phyloP scores from a whole-genome alignment of 2,113 vertebrate species.

The Callospermophilus lateralis region DNA sequence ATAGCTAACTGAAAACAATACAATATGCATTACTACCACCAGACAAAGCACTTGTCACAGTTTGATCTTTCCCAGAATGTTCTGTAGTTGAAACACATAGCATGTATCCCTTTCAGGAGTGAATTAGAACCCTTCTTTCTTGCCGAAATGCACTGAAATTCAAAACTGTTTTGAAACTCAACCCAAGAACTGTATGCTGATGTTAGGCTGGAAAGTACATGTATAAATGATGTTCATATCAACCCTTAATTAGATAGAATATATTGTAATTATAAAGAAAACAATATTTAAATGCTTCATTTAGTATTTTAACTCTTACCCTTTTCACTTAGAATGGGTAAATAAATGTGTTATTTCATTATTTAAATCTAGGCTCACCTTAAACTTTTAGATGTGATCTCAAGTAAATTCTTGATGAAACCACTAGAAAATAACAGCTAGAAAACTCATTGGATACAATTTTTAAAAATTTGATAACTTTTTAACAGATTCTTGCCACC shows the following conservation, averaged over 20 bases:
- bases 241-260: background rate
- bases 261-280: background rate
- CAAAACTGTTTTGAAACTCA: slow-evolving; percentile 42
- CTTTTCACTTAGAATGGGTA: background rate
- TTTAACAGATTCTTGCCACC: slow-evolving; percentile 53
- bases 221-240: slow-evolving; percentile 22
- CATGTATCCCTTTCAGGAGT: no score
- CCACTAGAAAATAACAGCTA: slow-evolving; percentile 20
- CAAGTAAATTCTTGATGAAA: slow-evolving; percentile 46
- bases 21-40: background rate
- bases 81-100: no score
- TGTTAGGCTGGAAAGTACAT: background rate
- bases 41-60: background rate
- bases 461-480: slow-evolving; percentile 49
- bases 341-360: background rate
- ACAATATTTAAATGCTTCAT: background rate
- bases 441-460: background rate
- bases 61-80: no score
- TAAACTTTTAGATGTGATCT: background rate
- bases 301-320: background rate
- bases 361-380: background rate
- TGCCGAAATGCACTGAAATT: background rate
- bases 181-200: background rate
- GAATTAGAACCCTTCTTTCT: background rate
- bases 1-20: background rate